phyloP scores from a whole-genome alignment of 2,888 invertebrate genomes.

The Digitonthophagus gazella region DNA sequence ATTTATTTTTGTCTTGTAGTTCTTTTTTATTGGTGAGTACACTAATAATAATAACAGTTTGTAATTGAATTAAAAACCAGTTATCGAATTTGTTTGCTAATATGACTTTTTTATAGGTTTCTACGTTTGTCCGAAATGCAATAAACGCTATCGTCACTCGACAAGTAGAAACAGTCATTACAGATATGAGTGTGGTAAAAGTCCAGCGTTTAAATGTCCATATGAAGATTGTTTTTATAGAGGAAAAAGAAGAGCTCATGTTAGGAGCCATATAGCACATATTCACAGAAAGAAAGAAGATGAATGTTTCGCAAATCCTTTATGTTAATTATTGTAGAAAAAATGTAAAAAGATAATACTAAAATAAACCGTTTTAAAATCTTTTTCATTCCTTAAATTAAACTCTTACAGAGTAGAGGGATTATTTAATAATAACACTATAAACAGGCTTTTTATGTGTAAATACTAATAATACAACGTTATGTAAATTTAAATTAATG shows the following conservation, averaged over 20 bases:
- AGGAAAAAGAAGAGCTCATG: conserved; percentile 29
- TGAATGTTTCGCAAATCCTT: conserved; percentile 3
- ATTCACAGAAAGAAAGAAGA: conserved; percentile 20
- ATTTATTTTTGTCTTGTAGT: background rate
- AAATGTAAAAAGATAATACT: background rate
- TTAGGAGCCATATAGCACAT: conserved; percentile 27
- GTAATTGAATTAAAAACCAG: background rate
- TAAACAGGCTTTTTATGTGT: background rate
- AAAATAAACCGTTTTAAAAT: background rate
- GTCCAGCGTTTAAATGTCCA: conserved; percentile 40
- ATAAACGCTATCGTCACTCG: conserved; percentile 30
- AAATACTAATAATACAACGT: no score
- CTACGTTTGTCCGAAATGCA: conserved; percentile 27
- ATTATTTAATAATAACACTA: background rate
- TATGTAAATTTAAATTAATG: background rate
- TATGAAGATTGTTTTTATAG: conserved; percentile 29
- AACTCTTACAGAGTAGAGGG: background rate
- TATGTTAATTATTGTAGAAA: background rate
- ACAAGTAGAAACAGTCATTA: conserved; percentile 30
- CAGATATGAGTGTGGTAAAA: conserved; percentile 35
- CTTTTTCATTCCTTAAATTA: background rate
- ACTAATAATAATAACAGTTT: background rate
- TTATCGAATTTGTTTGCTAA: background rate
- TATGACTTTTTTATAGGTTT: conserved; percentile 25
- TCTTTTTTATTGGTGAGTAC: background rate